These are phyloP conservation scores for Gyps fulvus DNA, from an alignment of 2,113 vertebrate species.

Conservation along the genomic window DNA sequence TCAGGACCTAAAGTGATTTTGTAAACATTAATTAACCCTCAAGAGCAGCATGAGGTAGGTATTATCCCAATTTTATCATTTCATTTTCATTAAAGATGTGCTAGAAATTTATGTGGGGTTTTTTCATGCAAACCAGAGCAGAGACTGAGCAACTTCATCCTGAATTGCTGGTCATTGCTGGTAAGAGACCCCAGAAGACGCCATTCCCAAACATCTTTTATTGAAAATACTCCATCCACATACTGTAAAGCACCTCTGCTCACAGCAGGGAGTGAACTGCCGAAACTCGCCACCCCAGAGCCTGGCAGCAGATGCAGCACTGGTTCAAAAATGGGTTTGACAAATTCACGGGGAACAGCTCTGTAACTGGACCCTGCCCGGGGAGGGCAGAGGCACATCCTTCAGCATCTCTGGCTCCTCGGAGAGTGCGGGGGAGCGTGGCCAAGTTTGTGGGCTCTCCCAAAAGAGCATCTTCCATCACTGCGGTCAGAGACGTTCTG, in stretches of 20 bases:
- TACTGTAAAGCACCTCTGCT: not conserved
- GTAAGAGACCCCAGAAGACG: not conserved
- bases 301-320: not conserved
- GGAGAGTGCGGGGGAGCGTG: not conserved
- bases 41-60: conserved; percentile 33
- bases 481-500: not conserved
- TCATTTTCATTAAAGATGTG: conserved; percentile 24
- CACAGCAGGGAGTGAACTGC: not conserved
- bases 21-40: conserved; percentile 62
- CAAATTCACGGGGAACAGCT: not conserved
- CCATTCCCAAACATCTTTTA: not conserved
- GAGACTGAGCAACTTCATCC: not conserved
- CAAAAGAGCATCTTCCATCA: not conserved
- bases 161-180: not conserved
- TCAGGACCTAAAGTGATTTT: conserved; percentile 49
- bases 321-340: not conserved
- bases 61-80: conserved; percentile 33
- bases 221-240: not conserved
- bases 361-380: not conserved
- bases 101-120: not conserved
- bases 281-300: not conserved
- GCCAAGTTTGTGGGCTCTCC: not conserved
- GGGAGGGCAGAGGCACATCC: not conserved
- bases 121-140: not conserved
- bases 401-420: not conserved